These are phyloP conservation scores for Corythaeola cristata DNA, from an alignment of 2,113 vertebrate species.

Conservation along the genomic window DNA sequence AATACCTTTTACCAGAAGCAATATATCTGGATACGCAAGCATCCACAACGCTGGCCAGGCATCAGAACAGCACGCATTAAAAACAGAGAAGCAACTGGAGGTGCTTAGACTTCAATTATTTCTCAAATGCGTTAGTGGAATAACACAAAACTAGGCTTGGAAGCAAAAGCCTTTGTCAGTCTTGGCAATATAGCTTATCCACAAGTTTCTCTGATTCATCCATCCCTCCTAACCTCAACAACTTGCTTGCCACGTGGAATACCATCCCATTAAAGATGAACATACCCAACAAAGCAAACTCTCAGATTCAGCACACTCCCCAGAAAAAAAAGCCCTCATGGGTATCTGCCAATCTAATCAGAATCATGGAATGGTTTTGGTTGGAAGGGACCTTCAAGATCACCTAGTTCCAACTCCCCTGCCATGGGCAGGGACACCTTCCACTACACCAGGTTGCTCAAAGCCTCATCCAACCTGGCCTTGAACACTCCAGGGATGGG, in stretches of 20 bases:
- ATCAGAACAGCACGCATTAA: not conserved
- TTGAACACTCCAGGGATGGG: too few species aligned
- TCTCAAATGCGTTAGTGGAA: not conserved
- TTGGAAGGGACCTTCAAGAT: too few species aligned
- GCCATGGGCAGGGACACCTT: too few species aligned
- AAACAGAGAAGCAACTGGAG: not conserved
- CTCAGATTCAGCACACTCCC: fast-evolving
- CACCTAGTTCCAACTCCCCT: too few species aligned
- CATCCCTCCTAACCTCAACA: not conserved
- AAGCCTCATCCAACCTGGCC: too few species aligned
- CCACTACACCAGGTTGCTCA: too few species aligned
- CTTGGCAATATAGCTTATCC: not conserved
- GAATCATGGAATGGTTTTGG: too few species aligned
- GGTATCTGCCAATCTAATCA: not conserved
- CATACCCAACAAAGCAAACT: not conserved
- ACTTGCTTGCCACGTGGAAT: fast-evolving
- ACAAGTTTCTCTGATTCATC: not conserved
- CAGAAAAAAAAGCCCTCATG: not conserved
- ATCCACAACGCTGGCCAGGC: not conserved
- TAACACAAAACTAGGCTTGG: not conserved
- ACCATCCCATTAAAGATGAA: not conserved
- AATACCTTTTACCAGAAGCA: not conserved
- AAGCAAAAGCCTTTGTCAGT: not conserved
- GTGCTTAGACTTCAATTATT: not conserved
- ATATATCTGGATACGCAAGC: not conserved